These are phyloP conservation scores for Hemicentrotus pulcherrimus DNA, from an alignment of 35 echinoderm and acorn worm genomes.

Conservation along the genomic window DNA sequence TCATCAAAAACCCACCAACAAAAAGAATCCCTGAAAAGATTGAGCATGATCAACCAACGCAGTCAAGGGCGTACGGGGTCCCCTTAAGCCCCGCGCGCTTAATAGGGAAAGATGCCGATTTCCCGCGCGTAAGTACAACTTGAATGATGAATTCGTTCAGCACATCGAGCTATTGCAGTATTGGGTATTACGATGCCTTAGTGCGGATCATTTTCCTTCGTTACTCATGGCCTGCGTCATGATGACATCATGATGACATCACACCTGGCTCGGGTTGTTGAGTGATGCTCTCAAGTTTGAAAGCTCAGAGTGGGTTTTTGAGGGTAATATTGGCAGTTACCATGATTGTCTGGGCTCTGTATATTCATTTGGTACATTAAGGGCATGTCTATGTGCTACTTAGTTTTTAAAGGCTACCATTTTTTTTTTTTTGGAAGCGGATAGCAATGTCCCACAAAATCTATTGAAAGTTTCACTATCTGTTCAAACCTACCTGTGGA, in stretches of 20 bases:
- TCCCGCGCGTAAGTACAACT: not conserved
- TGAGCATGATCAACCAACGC: not conserved
- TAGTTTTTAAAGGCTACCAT: too few relatives aligned
- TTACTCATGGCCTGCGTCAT: constrained; percentile 1
- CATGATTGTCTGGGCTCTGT: too few relatives aligned
- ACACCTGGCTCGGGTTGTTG: not conserved
- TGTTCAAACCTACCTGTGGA: too few relatives aligned
- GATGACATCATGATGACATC: constrained; percentile 17
- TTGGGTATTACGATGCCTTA: not conserved
- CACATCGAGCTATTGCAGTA: too few relatives aligned
- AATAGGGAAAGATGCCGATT: not conserved
- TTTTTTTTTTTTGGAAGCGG: too few relatives aligned
- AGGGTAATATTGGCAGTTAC: not conserved
- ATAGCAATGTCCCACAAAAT: too few relatives aligned
- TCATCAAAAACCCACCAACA: not conserved
- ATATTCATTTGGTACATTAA: too few relatives aligned
- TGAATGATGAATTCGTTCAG: not conserved
- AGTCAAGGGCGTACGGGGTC: not conserved
- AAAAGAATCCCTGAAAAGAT: not conserved
- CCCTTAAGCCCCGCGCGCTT: not conserved
- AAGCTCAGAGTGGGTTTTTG: not conserved
- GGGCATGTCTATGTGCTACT: too few relatives aligned
- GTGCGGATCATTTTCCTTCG: not conserved
- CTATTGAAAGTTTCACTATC: too few relatives aligned
- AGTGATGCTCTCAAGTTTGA: not conserved